Base-by-base conservation (phyloP, 2,797 vertebrate species). In the Sebastes umbrosus region DNA sequence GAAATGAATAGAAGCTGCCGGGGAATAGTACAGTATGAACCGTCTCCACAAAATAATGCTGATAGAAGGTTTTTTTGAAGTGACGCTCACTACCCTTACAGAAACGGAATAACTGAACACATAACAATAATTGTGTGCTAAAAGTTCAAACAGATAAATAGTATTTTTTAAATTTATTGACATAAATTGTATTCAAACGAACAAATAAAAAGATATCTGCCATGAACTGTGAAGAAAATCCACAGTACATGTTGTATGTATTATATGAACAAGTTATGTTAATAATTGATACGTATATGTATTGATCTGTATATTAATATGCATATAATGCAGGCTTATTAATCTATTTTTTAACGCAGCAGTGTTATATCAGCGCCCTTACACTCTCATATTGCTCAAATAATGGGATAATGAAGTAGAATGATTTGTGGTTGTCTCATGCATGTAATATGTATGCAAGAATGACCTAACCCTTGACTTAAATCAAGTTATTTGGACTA, bases 61-160 rank as follows among this genome's bases (percentile, higher is more conserved):
- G 54, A 80, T 69, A 6, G 74, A 83, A 78, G 20, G 14, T 25
- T 68, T 68, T 84, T 84, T 65, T 43, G n/a, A 75, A 73, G 32
- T 65, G 43, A n/a, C 24, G 16, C 34, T 58, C 68, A 25, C 6
- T 65, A 14, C 5, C 12, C 22, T 46, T 18, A n/a, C 4, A 43
- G 22, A 64, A 67, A 25, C 2, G 2, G n/a, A 69, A 22, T 36
- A 25, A 57, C 8, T 25, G n/a, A 60, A 50, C 1, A 69, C 22
- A 16, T 11, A 12, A 34, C 25, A 69, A 50, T 7, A 24, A 20
- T 2, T 2, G 4, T 7, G 62, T 20, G 2, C 32, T 22, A 16
- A 57, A 68, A 8, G 5, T 46, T 55, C 27, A 39, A 63, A 58
- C 1, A 50, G 6, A 55, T 50, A 6, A 12, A 0, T 1, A 16